Base-by-base conservation (phyloP, 2,797 vertebrate species). In the Megalops cyprinoides region DNA sequence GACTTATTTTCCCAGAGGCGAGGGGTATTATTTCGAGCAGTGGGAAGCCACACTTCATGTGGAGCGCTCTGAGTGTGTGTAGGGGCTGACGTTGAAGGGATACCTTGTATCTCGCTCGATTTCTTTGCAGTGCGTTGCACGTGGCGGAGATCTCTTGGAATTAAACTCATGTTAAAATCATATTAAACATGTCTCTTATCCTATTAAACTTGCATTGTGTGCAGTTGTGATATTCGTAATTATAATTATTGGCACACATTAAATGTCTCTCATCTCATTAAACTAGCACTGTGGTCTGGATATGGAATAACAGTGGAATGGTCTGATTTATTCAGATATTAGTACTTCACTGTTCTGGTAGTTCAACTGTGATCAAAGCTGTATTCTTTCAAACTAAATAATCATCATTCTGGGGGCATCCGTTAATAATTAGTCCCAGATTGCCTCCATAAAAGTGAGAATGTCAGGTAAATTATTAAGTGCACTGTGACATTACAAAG, bases 361-460 rank as follows among this genome's bases (percentile, higher is more conserved):
- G 20, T 44, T n/a, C 37, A 12, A 71, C 39, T 44, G 44, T 74
- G 42, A 44, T 74, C 71, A 74, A 15, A 23, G 71, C 46, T 4
- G 18, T 20, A 20, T 12, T 74, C 42, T 49, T 25, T 5, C 0
- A 67, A 67, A 39, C 71, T 34, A 28, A 25, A 49, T 51, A 75
- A 28, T 51, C 48, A 75, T 10, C 48, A 74, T 12, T 62, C 31
- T 81, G 79, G 79, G 79, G 77, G 46, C 34, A 60, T 1, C 4
- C 77, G 90, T 93, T 92, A 91, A 92, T 91, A 80, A 91, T 92
- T 91, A 89, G 20, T 78, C 76, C 81, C 74, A 25, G 23, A 82
- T 89, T 82, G 80, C 77, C 18, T 31, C 82, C 58, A 78, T 49
- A 82, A 87, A 88, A 46, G 23, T 31, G 78, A 60, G 7, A 79